Base-by-base conservation (phyloP, 2,113 vertebrate species). In the Pelodiscus sinensis region DNA sequence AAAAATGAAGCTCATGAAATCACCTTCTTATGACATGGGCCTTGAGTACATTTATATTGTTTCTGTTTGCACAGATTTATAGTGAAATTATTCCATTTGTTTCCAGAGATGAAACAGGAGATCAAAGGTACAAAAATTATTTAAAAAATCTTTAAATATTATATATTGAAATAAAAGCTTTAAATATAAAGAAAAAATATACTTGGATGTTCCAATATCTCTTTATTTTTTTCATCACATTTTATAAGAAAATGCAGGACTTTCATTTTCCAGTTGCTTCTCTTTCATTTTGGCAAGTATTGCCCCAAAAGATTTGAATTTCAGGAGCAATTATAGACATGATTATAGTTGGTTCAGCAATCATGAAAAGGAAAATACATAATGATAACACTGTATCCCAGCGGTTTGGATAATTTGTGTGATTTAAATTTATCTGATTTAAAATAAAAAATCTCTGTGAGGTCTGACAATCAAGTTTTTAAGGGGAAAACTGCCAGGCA, bases 11-110 rank as follows among this genome's bases (percentile, higher is more conserved):
- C 92, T 92, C 97, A 97, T 0, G 92, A 98, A 96, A 97, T 97
- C 87, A 96, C 97, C 90, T 97, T 98, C 96, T 97, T 98, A 96
- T 99, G 97, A 98, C 73, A 31, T 94, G 94, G 94, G 81, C 94
- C 93, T 90, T 95, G 95, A 94, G 96, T 89, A 90, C 96, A 97
- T 97, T 97, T 97, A 97, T 97, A 96, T 97, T 89, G 95, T 97
- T 98, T 97, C 96, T 97, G 97, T 99, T 99, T 99, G 98, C 98
- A 99, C 98, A 98, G 97, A 97, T 97, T 96, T 98, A 96, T 98
- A 97, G 95, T 96, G 97, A 97, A 97, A 98, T 97, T 98, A 77
- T 97, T 98, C 98, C 98, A 96, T 96, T 92, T 96, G 94, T 98
- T 97, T 98, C 96, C 93, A 95, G 96, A 96, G 96, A 75, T 89